Evolutionary conservation across 2,113 vertebrate species (phyloP), one percentile per base, ranked within the genome.

Genomic region (Origma solitaria): DNA sequence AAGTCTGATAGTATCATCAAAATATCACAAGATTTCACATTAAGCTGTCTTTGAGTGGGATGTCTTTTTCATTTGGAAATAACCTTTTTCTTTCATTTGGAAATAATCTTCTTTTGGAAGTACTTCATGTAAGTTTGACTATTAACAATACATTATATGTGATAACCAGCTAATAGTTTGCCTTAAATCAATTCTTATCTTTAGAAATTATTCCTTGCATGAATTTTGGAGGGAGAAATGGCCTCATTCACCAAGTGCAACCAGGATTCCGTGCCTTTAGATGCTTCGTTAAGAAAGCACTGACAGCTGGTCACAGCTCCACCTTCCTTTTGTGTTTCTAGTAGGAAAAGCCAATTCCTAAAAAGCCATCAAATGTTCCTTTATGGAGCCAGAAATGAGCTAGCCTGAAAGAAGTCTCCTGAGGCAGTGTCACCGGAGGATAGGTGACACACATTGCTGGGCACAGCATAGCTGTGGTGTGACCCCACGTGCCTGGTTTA

Each of bases 141-240:
- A 28, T 20, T 64, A 2, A 11, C 16, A 71, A n/a, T 6, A 9
- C 8, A 10, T 8, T 10, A 2, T 4, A 21, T 0, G 7, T 53
- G 38, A 72, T 4, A 9, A 71, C 15, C 9, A 44, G 30, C 20
- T 33, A 19, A 58, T 5, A 35, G n/a, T 53, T 64, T 9, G 1
- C 7, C 42, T 31, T 22, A 54, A 64, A 51, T 45, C 9, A 35
- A 16, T 58, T 17, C 42, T 89, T 27, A 14, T 8, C 30, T 44
- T 44, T 27, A 30, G 62, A 75, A 87, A 68, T 54, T 18, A 38
- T 16, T 30, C 21, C 27, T 54, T 35, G 14, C 0, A 0, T 4
- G 7, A 21, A 44, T 76, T 90, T 72, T 40, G 31, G 53, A 42
- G 54, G 28, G 23, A 65, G 44, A 80, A 69, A 51, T 5, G 18